These are phyloP conservation scores for Conistra vaccinii DNA, from an alignment of 2,888 invertebrate species.

Conservation along the genomic window DNA sequence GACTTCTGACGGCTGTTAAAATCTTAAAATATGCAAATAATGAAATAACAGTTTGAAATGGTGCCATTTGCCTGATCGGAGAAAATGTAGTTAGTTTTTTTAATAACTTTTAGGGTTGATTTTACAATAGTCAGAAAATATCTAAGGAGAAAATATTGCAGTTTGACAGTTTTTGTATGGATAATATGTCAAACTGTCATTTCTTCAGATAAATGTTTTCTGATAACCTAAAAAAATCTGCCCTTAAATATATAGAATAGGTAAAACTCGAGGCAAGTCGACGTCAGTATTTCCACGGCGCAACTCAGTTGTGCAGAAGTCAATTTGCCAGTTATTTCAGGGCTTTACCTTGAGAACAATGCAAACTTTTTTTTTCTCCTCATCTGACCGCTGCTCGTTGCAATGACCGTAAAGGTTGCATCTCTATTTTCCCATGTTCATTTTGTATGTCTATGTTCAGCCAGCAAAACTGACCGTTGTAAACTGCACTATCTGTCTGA, in stretches of 20 bases:
- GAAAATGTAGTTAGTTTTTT: background rate
- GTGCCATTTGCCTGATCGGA: background rate
- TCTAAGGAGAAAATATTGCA: no score
- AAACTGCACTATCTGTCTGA: conserved; percentile 11
- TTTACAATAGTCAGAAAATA: no score
- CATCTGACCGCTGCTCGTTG: background rate
- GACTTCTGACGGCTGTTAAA: background rate
- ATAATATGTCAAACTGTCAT: no score
- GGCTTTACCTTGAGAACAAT: background rate
- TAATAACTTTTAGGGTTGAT: no score
- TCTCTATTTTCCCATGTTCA: background rate
- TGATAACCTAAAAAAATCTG: no score
- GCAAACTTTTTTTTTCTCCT: background rate
- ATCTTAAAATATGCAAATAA: background rate
- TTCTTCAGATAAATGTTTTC: no score
- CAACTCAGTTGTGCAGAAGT: background rate
- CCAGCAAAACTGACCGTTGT: background rate
- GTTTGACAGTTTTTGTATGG: no score
- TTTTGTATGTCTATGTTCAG: background rate
- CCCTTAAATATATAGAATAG: no score
- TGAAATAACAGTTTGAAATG: background rate
- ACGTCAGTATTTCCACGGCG: background rate
- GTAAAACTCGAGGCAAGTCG: no score
- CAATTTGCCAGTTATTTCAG: conserved; percentile 4
- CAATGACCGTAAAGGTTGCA: background rate